phyloP scores from a whole-genome alignment of 2,113 vertebrate genomes.

The Epinephelus lanceolatus region DNA sequence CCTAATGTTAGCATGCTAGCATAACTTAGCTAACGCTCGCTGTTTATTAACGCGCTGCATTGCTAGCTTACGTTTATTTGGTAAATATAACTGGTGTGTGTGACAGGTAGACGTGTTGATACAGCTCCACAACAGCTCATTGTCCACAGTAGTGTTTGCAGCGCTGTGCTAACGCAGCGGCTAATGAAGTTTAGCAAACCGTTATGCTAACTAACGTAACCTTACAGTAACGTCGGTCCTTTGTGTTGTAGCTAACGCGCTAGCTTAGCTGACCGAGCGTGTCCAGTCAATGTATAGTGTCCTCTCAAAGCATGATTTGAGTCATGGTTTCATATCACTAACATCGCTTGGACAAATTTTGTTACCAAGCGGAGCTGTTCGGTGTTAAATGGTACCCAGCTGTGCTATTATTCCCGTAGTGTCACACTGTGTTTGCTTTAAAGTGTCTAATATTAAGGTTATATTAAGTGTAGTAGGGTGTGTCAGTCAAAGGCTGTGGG shows the following conservation, averaged over 20 bases:
- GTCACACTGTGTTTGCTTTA: background rate
- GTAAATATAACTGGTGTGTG: background rate
- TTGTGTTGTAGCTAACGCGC: constrained; percentile 53
- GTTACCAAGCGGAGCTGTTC: background rate
- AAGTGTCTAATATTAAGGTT: background rate
- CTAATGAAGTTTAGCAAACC: constrained; percentile 26
- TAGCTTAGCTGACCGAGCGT: background rate
- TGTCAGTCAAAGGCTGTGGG: background rate
- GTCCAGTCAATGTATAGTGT: fast-evolving
- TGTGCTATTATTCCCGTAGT: no score
- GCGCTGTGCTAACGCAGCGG: background rate
- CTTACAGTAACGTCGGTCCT: constrained; percentile 24
- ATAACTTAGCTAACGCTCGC: constrained; percentile 22
- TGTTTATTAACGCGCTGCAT: background rate
- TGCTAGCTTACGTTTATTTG: fast-evolving
- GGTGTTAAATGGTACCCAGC: no score
- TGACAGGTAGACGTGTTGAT: fast-evolving
- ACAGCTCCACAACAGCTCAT: fast-evolving
- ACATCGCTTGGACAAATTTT: background rate
- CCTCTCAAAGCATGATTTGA: no score
- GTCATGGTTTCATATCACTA: background rate
- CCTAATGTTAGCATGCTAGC: constrained; percentile 55
- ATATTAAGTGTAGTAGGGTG: background rate
- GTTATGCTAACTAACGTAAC: constrained; percentile 26
- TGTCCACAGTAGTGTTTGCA: background rate